Evolutionary conservation across 1,140 invertebrate species (phyloP), one percentile per base, ranked within the genome.

Genomic region (Drosophila ficusphila): DNA sequence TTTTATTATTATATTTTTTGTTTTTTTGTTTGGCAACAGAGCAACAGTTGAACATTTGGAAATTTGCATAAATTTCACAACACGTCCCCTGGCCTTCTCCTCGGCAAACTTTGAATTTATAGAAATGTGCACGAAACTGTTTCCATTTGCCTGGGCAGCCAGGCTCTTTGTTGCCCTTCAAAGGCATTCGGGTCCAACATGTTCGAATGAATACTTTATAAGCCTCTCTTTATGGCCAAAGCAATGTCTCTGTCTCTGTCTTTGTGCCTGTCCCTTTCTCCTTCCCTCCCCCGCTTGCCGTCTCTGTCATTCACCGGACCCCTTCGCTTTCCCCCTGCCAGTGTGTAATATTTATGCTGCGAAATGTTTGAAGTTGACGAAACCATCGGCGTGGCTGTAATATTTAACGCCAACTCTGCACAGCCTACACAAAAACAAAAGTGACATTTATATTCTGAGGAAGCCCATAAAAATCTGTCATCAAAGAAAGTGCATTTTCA

Each of bases 121-220:
- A 81, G 81, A 81, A 85, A 72, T 86, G 72, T 81, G 72, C 67
- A 86, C 68, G 76, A 81, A 67, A 77, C 68, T 56, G 78, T 78
- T 86, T 86, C 64, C 82, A 86, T 86, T 86, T 75, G 73, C 65
- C 46, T 53, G 56, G 62, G 34, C 51, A 62, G 58, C 33, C 19
- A 18, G 38, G 19, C 42, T 60, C 39, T 62, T 42, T 64, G 52
- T 57, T 54, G 67, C 25, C 46, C 71, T 75, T 75, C 71, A 83
- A 83, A 78, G 54, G 67, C 78, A 73, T 68, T 61, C 72, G 67
- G 60, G 78, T 51, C 41, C 62, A 67, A 70, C 82, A 88, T 81
- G 72, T 86, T 47, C 77, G 70, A 81, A 86, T 86, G 82, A 86
- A 86, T 86, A 77, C 85, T 88, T 86, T 86, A 86, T 88, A 86